A percentile compares a stretch with the other conserved stretches of the same genome.
phyloP scores from a whole-genome alignment of 2,888 invertebrate species.

The Acleris holmiana region DNA sequence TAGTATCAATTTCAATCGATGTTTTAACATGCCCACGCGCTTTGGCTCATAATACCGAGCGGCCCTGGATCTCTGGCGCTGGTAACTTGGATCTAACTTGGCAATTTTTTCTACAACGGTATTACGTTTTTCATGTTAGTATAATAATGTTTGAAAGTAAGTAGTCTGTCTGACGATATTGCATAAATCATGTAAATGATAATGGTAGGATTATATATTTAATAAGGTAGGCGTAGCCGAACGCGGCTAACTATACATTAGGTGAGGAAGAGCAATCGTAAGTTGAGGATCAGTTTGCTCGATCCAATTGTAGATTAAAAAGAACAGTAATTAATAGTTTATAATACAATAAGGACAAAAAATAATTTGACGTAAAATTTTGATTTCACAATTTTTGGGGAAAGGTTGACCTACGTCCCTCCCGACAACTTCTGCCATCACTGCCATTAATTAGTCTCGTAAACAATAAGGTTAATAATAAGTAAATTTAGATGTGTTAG shows the following conservation, averaged over 20 bases:
- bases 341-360: conserved; percentile 53
- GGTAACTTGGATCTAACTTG: conserved; percentile 47
- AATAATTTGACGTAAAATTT: conserved; percentile 58
- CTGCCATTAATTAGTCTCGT: conserved; percentile 77
- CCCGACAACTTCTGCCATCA: conserved; percentile 75
- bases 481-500: conserved; percentile 55
- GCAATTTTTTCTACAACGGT: conserved; percentile 18
- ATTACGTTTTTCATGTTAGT: conserved; percentile 32
- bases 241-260: conserved; percentile 45
- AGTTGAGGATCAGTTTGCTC: conserved; percentile 39
- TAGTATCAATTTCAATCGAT: too few species aligned
- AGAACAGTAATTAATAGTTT: conserved; percentile 38
- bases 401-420: conserved; percentile 65
- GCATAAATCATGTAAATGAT: conserved; percentile 44
- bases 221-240: conserved; percentile 44
- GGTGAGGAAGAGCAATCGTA: conserved; percentile 44
- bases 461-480: conserved; percentile 56
- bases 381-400: conserved; percentile 62
- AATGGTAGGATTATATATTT: conserved; percentile 46
- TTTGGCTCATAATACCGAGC: too few species aligned
- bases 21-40: too few species aligned
- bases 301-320: conserved; percentile 50
- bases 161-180: conserved; percentile 45
- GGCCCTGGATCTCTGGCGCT: too few species aligned
- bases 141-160: conserved; percentile 43